Percentiles rank a stretch among this genome's conserved stretches.
Conservation (phyloP, 1,140 invertebrate genomes). For the Trichonephila inaurata region DNA sequence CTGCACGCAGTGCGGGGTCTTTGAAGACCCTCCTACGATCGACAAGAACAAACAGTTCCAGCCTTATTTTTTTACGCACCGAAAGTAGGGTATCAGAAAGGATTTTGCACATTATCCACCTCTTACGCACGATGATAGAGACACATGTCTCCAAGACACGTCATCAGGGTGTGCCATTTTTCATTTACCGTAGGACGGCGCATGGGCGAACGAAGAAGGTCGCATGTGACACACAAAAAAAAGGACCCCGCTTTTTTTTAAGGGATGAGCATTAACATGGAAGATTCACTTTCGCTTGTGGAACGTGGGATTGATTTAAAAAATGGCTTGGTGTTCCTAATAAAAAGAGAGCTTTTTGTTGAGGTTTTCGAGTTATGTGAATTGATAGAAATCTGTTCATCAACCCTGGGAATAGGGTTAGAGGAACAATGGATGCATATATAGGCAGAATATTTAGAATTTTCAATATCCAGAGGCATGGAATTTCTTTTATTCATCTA, state of each 20-base stretch:
- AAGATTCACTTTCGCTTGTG: conserved; percentile 6
- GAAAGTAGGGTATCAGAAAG: conserved; percentile 11
- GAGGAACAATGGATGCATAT: no score
- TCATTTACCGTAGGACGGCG: background rate
- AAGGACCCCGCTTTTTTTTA: background rate
- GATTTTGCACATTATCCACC: conserved; percentile 19
- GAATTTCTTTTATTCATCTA: no score
- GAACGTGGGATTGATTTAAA: background rate
- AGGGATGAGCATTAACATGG: conserved; percentile 2
- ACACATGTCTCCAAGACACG: background rate
- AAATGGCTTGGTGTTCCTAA: no score
- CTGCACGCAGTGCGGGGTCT: background rate
- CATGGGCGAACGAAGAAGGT: conserved; percentile 36
- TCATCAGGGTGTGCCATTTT: conserved; percentile 10
- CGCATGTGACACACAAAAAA: background rate
- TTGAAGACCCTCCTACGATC: background rate
- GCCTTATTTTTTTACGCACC: background rate
- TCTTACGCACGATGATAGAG: background rate
- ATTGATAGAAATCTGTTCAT: no score
- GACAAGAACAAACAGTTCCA: background rate
- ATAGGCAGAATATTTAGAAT: no score
- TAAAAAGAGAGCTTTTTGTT: no score
- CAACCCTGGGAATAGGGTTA: no score
- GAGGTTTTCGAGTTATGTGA: no score
- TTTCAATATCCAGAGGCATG: no score